Conservation (phyloP, 1,140 invertebrate genomes). For the Globodera rostochiensis region DNA sequence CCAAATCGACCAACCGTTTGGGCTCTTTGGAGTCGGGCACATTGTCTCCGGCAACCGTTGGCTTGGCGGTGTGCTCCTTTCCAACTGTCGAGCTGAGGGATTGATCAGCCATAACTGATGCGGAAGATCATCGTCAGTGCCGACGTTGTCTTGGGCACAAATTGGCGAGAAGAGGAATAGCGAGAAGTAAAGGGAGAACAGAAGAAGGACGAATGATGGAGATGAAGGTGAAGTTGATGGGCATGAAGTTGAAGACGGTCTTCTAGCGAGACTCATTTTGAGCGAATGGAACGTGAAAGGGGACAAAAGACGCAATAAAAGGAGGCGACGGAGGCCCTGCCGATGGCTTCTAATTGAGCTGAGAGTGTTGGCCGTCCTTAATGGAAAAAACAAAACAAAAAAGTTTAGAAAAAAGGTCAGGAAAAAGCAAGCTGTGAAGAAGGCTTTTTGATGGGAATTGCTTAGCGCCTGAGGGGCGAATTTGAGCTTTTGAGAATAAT, state of each 20-base stretch:
- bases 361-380: not conserved
- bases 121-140: not conserved
- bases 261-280: too few species aligned
- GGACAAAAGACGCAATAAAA: not conserved
- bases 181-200: not conserved
- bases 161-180: not conserved
- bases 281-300: not conserved
- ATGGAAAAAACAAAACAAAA: too few species aligned
- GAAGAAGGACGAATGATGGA: not conserved
- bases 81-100: conserved; percentile 14
- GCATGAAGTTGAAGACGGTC: not conserved
- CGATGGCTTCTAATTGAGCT: not conserved
- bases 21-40: conserved; percentile 42
- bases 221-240: not conserved
- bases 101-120: conserved; percentile 9
- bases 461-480: not conserved
- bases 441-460: not conserved
- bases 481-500: not conserved
- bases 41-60: conserved; percentile 46
- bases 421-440: not conserved
- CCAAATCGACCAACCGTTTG: conserved; percentile 30
- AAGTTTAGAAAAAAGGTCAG: not conserved
- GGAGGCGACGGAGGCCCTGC: too few species aligned
- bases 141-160: not conserved
- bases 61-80: conserved; percentile 1